Conservation (phyloP, 2,113 vertebrate genomes). For the Piprites chloris region DNA sequence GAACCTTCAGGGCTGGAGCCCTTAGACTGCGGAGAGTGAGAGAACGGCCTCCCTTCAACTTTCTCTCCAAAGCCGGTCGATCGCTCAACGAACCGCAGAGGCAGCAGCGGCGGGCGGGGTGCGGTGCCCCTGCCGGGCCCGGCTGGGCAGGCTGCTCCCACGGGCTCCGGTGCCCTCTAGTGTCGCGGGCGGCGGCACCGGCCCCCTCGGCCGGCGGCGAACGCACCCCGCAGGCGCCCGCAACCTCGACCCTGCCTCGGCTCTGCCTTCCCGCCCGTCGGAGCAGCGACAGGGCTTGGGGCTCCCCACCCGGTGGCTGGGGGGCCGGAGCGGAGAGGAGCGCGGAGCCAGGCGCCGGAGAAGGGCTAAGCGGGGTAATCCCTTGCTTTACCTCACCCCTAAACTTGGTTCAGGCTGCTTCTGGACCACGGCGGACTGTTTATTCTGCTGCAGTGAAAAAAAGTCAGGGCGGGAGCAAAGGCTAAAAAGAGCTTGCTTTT, state of each 20-base stretch:
- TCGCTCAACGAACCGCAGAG: accelerated
- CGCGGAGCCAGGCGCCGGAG: not conserved
- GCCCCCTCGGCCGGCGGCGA: not conserved
- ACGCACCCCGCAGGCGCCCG: not conserved
- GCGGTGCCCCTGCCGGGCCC: not conserved
- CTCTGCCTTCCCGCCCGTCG: not conserved
- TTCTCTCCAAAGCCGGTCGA: accelerated
- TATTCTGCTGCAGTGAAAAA: not conserved
- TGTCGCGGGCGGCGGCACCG: not conserved
- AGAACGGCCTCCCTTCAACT: accelerated
- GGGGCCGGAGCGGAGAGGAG: too few relatives aligned
- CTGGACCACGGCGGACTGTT: not conserved
- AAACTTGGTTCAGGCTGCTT: not conserved
- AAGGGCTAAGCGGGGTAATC: too few relatives aligned
- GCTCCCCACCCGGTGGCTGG: too few relatives aligned
- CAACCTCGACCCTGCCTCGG: not conserved
- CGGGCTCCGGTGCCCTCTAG: conserved; percentile 61
- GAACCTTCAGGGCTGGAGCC: not conserved
- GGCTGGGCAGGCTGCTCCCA: not conserved
- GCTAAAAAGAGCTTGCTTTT: not conserved
- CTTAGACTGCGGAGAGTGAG: not conserved
- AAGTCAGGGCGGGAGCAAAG: not conserved
- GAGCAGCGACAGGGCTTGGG: not conserved
- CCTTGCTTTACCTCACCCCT: not conserved
- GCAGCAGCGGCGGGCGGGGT: not conserved